Evolutionary conservation across 92 coral and sea anemone genomes (phyloP).

Genomic region (Palythoa grandiflora): DNA sequence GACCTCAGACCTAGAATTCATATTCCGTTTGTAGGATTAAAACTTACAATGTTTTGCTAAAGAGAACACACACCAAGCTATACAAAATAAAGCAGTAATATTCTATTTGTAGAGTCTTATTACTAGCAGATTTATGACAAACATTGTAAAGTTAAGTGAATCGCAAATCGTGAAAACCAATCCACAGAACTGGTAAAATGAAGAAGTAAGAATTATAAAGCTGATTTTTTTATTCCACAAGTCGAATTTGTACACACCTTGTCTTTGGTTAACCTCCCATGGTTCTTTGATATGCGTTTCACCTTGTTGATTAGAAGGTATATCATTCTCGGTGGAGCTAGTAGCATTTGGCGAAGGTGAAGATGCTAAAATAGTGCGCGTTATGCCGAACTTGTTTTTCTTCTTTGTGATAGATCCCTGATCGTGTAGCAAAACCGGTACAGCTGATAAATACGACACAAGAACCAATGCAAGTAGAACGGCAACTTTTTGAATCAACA

Average conservation of each 20-base stretch:
- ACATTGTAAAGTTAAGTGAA: not conserved
- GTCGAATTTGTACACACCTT: slow-evolving; percentile 51
- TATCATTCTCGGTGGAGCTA: slow-evolving; percentile 3
- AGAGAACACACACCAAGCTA: slow-evolving; percentile 12
- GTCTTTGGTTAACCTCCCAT: slow-evolving; percentile 93
- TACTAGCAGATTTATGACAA: not conserved
- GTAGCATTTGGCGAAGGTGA: slow-evolving; percentile 1
- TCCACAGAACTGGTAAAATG: not conserved
- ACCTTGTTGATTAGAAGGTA: not conserved
- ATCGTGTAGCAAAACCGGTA: slow-evolving; percentile 75
- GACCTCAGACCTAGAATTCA: slow-evolving; percentile 62
- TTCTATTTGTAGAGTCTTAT: not conserved
- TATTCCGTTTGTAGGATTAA: slow-evolving; percentile 56
- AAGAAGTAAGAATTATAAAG: not conserved
- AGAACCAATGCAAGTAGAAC: slow-evolving; percentile 77
- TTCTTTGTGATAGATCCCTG: slow-evolving; percentile 63
- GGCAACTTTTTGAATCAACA: slow-evolving; percentile 77
- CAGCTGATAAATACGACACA: slow-evolving; percentile 79
- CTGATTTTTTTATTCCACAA: slow-evolving; percentile 53
- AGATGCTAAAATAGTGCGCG: not conserved
- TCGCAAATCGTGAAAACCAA: not conserved
- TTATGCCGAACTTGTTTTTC: slow-evolving; percentile 55
- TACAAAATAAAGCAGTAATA: not conserved
- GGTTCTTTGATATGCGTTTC: slow-evolving; percentile 75
- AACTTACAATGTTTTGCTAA: slow-evolving; percentile 20